phyloP scores from a whole-genome alignment of 2,888 invertebrate species.

The Melieria picta region DNA sequence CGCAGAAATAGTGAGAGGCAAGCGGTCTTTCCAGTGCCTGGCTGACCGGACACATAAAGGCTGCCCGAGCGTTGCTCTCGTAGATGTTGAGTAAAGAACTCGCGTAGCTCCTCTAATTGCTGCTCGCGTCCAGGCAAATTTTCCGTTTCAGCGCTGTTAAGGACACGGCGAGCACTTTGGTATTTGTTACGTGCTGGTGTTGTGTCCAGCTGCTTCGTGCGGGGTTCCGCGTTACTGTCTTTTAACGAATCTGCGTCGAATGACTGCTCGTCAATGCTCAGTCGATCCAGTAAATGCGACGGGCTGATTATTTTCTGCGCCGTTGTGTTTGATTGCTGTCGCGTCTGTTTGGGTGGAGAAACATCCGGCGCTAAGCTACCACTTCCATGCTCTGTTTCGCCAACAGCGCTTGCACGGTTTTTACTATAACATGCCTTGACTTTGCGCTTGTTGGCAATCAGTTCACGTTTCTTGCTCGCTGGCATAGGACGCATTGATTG shows the following conservation, averaged over 20 bases:
- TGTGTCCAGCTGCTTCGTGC: not conserved
- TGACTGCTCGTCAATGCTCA: slow-evolving; percentile 58
- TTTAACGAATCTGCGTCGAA: slow-evolving; percentile 11
- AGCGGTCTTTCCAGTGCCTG: slow-evolving; percentile 96
- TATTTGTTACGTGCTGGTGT: slow-evolving; percentile 57
- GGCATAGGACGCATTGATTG: slow-evolving; percentile 42
- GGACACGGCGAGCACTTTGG: slow-evolving; percentile 62
- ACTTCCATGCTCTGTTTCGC: slow-evolving; percentile 30
- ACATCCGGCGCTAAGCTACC: slow-evolving; percentile 35
- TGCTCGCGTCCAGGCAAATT: slow-evolving; percentile 80
- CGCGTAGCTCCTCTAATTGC: slow-evolving; percentile 76
- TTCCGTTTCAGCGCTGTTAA: slow-evolving; percentile 66
- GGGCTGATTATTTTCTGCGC: slow-evolving; percentile 59
- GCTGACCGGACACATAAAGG: slow-evolving; percentile 94
- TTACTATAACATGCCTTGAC: too few relatives aligned
- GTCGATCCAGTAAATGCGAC: slow-evolving; percentile 56
- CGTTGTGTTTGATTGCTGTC: slow-evolving; percentile 41
- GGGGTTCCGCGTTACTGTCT: slow-evolving; percentile 17
- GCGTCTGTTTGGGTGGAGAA: slow-evolving; percentile 62
- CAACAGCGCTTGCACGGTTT: slow-evolving; percentile 40
- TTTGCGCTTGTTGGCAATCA: slow-evolving; percentile 24
- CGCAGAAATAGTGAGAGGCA: slow-evolving; percentile 80
- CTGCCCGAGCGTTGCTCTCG: slow-evolving; percentile 77
- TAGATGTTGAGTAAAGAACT: slow-evolving; percentile 76
- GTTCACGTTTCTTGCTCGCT: slow-evolving; percentile 37